Evolutionary conservation across 2,113 vertebrate genomes (phyloP).

Genomic region (Hypanus sabinus): DNA sequence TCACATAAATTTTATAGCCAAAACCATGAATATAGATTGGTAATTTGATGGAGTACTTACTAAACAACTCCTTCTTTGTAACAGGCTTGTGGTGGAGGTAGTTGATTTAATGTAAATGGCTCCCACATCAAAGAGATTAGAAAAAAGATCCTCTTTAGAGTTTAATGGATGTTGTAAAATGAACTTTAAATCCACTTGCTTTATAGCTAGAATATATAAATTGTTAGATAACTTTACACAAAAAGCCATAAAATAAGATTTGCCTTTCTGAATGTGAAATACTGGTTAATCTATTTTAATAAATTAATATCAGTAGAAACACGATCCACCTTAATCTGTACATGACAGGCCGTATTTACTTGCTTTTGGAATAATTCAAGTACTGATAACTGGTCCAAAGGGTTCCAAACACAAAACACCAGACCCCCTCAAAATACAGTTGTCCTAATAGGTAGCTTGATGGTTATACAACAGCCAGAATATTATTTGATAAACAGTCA

Average conservation of each 20-base stretch:
- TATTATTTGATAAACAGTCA: too few relatives aligned
- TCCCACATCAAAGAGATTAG: neutral
- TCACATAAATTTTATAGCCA: neutral
- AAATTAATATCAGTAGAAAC: neutral
- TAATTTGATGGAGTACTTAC: neutral
- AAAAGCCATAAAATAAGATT: neutral
- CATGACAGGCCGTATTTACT: neutral
- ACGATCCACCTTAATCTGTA: neutral
- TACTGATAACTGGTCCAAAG: too few relatives aligned
- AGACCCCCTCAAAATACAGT: too few relatives aligned
- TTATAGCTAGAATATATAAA: neutral
- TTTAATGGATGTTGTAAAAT: constrained; percentile 12
- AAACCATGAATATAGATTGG: neutral
- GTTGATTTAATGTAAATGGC: neutral
- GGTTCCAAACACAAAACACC: too few relatives aligned
- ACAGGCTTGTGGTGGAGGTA: neutral
- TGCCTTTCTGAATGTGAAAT: neutral
- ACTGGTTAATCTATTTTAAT: neutral
- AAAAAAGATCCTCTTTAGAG: neutral
- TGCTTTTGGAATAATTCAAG: neutral
- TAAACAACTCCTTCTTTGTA: neutral
- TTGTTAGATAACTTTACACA: neutral
- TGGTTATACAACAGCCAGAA: too few relatives aligned
- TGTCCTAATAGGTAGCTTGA: too few relatives aligned
- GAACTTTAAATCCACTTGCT: neutral